Evolutionary conservation across 2,888 invertebrate genomes (phyloP), one percentile per base, ranked within the genome.

Genomic region (Athripsodes cinereus): DNA sequence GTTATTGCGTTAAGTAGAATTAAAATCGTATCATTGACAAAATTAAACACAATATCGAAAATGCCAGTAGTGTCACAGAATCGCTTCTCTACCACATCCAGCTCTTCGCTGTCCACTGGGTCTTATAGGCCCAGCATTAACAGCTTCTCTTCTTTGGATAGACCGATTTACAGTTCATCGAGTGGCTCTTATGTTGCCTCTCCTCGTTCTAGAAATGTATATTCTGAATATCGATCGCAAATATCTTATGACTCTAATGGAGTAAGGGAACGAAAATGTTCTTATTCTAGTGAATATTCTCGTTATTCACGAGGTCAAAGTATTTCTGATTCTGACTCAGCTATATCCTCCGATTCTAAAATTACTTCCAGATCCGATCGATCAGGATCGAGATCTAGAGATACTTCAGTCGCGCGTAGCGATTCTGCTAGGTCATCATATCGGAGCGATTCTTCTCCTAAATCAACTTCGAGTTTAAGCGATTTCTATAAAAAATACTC

Each of bases 401-500:
- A 81, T 64, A 72, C 82, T 35, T 79, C 78, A 1, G 81, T 80
- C 0, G 76, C 80, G 0, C 72, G 83, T 59, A 73, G 78, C 31
- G 82, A 83, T 61, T 81, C 81, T 46, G 72, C 79, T 26, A 76
- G 80, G 65, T 70, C 76, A 0, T 71, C 74, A 60, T 67, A 70
- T 46, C 72, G 73, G 0, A 70, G 69, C 52, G 69, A 79, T 64
- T 66, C 74, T 63, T 61, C 79, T 60, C 69, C 74, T 58, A 68
- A 81, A 69, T 77, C 77, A 34, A 76, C 79, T 26, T 68, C 79
- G 67, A 79, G 76, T 53, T 80, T 79, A 1, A 83, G 87, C 31
- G 88, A 89, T 63, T 72, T 88, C 62, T 84, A 86, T 69, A 85
- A 84, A 67, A 88, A 87, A 71, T 90, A 90, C 69, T 88, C 88